These are phyloP conservation scores for Microctonus brassicae DNA, from an alignment of 2,888 invertebrate species.

Conservation along the genomic window DNA sequence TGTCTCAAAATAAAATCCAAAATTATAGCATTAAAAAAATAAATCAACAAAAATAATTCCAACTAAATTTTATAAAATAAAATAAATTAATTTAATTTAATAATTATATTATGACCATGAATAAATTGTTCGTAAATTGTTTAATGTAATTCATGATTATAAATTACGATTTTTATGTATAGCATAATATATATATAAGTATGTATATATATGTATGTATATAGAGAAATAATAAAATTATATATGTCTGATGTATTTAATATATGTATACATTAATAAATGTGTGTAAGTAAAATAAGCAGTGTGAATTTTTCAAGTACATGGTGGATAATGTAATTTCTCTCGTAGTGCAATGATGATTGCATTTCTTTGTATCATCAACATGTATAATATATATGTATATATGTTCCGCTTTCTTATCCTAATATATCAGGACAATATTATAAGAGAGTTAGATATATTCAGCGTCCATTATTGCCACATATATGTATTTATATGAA, in stretches of 20 bases:
- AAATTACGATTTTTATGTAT: not conserved
- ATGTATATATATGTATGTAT: not conserved
- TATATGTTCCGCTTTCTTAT: constrained; percentile 67
- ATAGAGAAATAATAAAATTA: not conserved
- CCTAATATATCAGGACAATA: constrained; percentile 61
- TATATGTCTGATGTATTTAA: not conserved
- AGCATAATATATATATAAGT: not conserved
- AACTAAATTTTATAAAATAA: too few relatives aligned
- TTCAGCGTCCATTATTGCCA: too few relatives aligned
- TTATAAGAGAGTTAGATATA: too few relatives aligned
- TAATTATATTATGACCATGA: not conserved
- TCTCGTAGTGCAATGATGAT: not conserved
- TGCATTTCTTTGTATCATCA: not conserved
- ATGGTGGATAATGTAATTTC: not conserved
- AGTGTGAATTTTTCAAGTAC: constrained; percentile 12
- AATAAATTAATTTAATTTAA: not conserved
- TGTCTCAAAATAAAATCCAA: too few relatives aligned
- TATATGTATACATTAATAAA: not conserved
- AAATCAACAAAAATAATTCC: too few relatives aligned
- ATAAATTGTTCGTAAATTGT: not conserved
- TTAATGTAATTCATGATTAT: not conserved
- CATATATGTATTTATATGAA: too few relatives aligned
- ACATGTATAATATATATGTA: constrained; percentile 2
- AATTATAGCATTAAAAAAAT: too few relatives aligned
- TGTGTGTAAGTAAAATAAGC: not conserved